Percentiles rank a stretch among this genome's conserved stretches.
Evolutionary conservation across 2,113 vertebrate genomes (phyloP).

Genomic region (Tinamus guttatus): DNA sequence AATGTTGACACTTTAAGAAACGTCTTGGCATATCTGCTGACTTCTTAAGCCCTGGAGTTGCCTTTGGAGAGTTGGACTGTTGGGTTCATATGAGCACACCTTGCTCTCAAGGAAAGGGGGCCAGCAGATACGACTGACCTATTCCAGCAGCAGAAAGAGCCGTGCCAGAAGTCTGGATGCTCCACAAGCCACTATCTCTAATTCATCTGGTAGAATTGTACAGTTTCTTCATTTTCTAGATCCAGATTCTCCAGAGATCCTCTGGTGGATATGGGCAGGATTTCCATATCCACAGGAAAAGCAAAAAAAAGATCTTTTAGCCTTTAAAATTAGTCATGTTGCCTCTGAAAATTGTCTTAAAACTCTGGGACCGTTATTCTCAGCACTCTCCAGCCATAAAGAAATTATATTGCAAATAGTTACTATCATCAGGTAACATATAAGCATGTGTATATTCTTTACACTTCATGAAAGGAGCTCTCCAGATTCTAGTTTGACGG

Average conservation of each 20-base stretch:
- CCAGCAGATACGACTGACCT: neutral
- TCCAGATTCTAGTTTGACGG: neutral
- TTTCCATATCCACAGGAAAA: neutral
- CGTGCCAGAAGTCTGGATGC: neutral
- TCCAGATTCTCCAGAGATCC: slow-evolving; percentile 16
- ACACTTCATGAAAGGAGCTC: neutral
- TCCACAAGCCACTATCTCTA: slow-evolving; percentile 5
- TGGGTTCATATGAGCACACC: neutral
- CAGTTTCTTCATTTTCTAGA: slow-evolving; percentile 17
- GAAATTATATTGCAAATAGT: neutral
- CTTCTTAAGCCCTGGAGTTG: neutral
- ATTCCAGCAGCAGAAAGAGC: neutral
- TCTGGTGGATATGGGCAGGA: slow-evolving; percentile 4
- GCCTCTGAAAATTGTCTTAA: neutral
- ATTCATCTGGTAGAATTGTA: slow-evolving; percentile 20
- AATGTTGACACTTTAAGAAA: neutral
- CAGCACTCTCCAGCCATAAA: neutral
- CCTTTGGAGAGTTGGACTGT: neutral
- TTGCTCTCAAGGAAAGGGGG: neutral
- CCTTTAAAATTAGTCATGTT: neutral
- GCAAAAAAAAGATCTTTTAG: neutral
- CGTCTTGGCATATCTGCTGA: neutral
- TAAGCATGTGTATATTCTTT: neutral
- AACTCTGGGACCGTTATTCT: neutral
- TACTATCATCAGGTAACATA: neutral